Base-by-base conservation (phyloP, 2,797 vertebrate species). In the Enteromius mattozi region DNA sequence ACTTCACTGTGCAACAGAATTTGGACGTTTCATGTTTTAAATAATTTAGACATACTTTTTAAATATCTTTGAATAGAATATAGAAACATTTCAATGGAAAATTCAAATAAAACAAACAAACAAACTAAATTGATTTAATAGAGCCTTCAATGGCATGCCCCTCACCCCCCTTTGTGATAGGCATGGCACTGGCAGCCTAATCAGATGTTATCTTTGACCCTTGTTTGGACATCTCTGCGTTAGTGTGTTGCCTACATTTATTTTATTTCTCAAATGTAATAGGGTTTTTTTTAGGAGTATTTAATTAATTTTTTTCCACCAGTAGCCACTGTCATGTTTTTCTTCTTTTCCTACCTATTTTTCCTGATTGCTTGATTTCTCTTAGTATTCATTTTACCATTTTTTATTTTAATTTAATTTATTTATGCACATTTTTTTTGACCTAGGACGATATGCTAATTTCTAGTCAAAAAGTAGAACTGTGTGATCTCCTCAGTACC, bases 391-490 rank as follows among this genome's bases (percentile, higher is more conserved):
- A 24, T 24, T 59, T 59, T 24, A 24, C 10, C 56, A 24, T 2
- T 24, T 24, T 24, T 59, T 59, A 5, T 16, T 63, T 63, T 0
- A 63, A 63, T 63, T 2, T 1, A 2, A 30, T 61, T 63, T 30
- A 63, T 30, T 14, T 14, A 14, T 27, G 13, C 56, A 61, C 56
- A 2, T 59, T 59, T 16, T 47, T 72, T 71, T 27, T 12, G 2
- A 47, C 8, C 45, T 33, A 27, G 59, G 61, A 78, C 91, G 88
- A 94, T 93, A 93, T 90, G 88, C 87, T 88, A 68, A 85, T 76
- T 78, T 80, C 80, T 88, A 35, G 54, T 40, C n/a, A 24, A 40
- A 21, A 12, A 42, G 8, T 42, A 42, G 10, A 17, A 40, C 54
- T 74, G 69, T 70, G 37, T 76, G 30, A 68, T 84, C 51, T 78